These are phyloP conservation scores for Phalanger gymnotis DNA, from an alignment of 2,797 vertebrate species.

Conservation along the genomic window DNA sequence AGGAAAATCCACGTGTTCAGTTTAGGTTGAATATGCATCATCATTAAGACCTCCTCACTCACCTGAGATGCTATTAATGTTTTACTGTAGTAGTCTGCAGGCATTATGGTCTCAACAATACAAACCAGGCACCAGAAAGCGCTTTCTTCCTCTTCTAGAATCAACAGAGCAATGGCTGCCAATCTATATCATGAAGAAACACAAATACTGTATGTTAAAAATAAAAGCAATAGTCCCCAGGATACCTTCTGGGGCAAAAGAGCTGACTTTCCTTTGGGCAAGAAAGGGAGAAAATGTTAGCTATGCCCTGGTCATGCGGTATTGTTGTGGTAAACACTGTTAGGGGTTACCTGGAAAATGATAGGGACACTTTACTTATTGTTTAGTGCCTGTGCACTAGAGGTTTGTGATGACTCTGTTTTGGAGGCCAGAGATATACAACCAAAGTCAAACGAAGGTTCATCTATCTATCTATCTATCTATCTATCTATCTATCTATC, in stretches of 20 bases:
- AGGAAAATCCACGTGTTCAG: background rate
- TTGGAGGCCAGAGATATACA: background rate
- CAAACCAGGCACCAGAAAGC: constrained; percentile 96
- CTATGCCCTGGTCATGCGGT: background rate
- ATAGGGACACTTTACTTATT: background rate
- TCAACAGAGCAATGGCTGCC: constrained; percentile 92
- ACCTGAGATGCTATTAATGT: constrained; percentile 95
- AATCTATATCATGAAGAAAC: constrained; percentile 84
- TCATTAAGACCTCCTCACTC: constrained; percentile 37
- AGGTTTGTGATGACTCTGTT: background rate
- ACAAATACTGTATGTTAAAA: background rate
- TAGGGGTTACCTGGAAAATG: background rate
- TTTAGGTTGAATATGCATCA: background rate
- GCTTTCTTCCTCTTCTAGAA: constrained; percentile 93
- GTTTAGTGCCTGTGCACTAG: background rate
- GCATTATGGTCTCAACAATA: constrained; percentile 94
- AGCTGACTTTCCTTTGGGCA: background rate
- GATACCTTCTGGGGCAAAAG: background rate
- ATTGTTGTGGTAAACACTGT: background rate
- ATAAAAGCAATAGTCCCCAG: background rate
- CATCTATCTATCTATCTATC: no score
- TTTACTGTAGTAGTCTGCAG: constrained; percentile 94
- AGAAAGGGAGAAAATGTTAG: background rate
- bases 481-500: background rate
- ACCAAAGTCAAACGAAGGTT: background rate